Conservation (phyloP, 2,113 vertebrate species). For the Pipa parva region DNA sequence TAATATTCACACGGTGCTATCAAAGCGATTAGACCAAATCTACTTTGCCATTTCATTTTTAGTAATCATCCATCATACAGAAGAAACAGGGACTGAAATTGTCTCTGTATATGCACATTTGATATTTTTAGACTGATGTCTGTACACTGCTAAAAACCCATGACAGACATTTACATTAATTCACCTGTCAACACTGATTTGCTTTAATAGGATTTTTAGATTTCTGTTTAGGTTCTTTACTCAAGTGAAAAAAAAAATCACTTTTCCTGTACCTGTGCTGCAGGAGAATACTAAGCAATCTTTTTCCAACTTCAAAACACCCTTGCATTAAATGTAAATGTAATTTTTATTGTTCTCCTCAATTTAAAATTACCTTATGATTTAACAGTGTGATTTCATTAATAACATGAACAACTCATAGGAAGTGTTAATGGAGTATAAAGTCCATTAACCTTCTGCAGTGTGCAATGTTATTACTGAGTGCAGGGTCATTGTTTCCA, state of each 20-base stretch:
- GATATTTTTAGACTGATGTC: conserved; percentile 32
- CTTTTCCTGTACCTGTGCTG: neutral
- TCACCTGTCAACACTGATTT: conserved; percentile 40
- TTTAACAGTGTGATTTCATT: conserved; percentile 22
- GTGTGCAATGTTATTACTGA: neutral
- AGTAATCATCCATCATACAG: conserved; percentile 35
- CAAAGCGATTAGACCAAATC: conserved; percentile 36
- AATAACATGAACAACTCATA: neutral
- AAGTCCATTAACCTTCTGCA: neutral
- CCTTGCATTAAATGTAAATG: conserved; percentile 20
- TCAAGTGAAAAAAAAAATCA: conserved; percentile 22
- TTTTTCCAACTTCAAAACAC: conserved; percentile 8
- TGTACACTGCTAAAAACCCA: conserved; percentile 31
- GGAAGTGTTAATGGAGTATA: conserved; percentile 3
- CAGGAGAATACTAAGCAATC: conserved; percentile 7
- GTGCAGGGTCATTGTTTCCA: neutral
- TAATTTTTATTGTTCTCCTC: conserved; percentile 33
- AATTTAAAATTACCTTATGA: conserved; percentile 5
- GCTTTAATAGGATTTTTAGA: conserved; percentile 38
- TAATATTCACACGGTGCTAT: conserved; percentile 33
- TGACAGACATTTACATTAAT: conserved; percentile 43
- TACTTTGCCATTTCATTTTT: conserved; percentile 30
- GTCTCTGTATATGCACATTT: conserved; percentile 36
- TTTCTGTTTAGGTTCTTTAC: conserved; percentile 36
- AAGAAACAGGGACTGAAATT: conserved; percentile 35